A percentile compares a stretch with the other conserved stretches of the same genome.
Evolutionary conservation across 2,797 vertebrate genomes (phyloP).

Genomic region (Cygnus olor): DNA sequence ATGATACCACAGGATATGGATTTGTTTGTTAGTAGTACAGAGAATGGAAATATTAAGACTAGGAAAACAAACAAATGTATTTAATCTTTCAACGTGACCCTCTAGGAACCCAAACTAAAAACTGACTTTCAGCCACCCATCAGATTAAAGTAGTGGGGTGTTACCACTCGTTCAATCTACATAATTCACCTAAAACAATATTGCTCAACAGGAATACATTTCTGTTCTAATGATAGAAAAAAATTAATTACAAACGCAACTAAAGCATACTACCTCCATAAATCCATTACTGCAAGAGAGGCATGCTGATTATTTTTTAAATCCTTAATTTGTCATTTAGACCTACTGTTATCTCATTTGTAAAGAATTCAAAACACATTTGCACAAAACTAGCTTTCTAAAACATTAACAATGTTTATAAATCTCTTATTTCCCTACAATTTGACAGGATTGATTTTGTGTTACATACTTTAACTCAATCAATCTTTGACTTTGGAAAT

Average conservation of each 20-base stretch:
- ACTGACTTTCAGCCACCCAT: conserved; percentile 50
- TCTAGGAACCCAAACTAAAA: conserved; percentile 65
- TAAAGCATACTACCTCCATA: conserved; percentile 69
- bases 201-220: conserved; percentile 73
- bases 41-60: conserved; percentile 55
- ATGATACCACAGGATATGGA: conserved; percentile 31
- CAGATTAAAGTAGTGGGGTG: conserved; percentile 63
- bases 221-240: conserved; percentile 72
- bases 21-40: conserved; percentile 58
- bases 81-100: conserved; percentile 61
- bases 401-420: conserved; percentile 76
- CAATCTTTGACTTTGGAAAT: conserved; percentile 53
- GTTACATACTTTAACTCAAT: conserved; percentile 69
- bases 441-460: conserved; percentile 68
- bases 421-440: conserved; percentile 71
- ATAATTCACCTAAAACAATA: conserved; percentile 73
- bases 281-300: conserved; percentile 74
- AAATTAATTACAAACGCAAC: conserved; percentile 77
- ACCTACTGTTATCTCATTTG: conserved; percentile 77
- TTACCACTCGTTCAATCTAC: conserved; percentile 68
- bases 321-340: conserved; percentile 80
- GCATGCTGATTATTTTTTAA: conserved; percentile 78
- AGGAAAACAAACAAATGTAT: conserved; percentile 56
- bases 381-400: conserved; percentile 72
- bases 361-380: conserved; percentile 73